These are phyloP conservation scores for Kryptopterus vitreolus DNA, from an alignment of 2,797 vertebrate species.

Conservation along the genomic window DNA sequence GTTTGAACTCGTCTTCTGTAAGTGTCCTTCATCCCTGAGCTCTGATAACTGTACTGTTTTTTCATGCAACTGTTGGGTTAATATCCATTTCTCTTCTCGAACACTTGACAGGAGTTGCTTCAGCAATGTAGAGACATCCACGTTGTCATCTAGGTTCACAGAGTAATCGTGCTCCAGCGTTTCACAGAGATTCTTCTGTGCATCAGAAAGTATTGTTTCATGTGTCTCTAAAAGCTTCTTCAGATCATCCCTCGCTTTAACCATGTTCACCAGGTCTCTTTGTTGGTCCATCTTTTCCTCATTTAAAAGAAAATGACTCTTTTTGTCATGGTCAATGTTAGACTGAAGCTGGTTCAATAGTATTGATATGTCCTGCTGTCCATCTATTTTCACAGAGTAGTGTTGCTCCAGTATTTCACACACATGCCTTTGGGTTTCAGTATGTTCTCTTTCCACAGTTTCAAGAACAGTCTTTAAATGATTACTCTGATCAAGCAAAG, in stretches of 20 bases:
- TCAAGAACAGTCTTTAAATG: background rate
- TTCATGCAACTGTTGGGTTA: constrained; percentile 60
- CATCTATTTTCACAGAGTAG: background rate
- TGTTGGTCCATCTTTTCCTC: background rate
- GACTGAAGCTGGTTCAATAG: constrained; percentile 58
- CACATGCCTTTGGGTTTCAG: constrained; percentile 56
- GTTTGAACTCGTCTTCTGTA: constrained; percentile 77
- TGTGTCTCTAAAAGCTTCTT: background rate
- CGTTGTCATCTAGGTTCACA: constrained; percentile 25
- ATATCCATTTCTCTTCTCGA: constrained; percentile 66
- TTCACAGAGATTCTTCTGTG: constrained; percentile 60
- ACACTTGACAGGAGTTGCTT: constrained; percentile 61
- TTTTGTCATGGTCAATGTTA: constrained; percentile 69
- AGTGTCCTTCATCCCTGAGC: constrained; percentile 76
- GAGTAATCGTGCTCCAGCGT: constrained; percentile 52
- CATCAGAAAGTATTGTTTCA: constrained; percentile 3
- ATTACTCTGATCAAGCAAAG: background rate
- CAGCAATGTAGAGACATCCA: constrained; percentile 60
- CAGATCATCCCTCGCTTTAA: constrained; percentile 16
- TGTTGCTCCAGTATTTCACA: constrained; percentile 58
- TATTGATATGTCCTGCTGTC: constrained; percentile 58
- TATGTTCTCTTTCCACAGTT: background rate
- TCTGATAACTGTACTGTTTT: constrained; percentile 58
- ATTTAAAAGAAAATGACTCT: background rate
- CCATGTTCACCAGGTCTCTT: background rate